phyloP scores from a whole-genome alignment of 1,140 invertebrate genomes.

The Limonius californicus region DNA sequence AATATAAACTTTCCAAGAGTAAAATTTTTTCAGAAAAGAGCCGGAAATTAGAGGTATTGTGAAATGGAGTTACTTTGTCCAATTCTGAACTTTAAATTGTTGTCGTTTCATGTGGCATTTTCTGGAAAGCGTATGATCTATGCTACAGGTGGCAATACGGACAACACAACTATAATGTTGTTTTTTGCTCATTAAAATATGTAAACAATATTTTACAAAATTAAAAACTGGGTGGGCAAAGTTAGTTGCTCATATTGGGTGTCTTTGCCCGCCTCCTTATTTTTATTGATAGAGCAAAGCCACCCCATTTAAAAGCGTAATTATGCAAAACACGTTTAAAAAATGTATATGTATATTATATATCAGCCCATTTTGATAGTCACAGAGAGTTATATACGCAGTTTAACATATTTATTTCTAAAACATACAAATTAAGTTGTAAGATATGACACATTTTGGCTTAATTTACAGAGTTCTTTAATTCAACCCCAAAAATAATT shows the following conservation, averaged over 20 bases:
- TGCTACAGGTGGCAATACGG: neutral
- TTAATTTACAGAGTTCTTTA: neutral
- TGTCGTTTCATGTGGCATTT: neutral
- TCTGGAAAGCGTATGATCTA: neutral
- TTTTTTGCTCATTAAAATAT: no score
- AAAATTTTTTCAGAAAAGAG: no score
- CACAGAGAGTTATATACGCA: neutral
- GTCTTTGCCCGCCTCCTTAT: neutral
- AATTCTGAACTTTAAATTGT: neutral
- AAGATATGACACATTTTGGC: neutral
- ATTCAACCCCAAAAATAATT: neutral
- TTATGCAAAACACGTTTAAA: neutral
- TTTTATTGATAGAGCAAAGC: neutral
- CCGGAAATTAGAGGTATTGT: no score
- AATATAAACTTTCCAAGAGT: no score
- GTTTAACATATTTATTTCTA: neutral
- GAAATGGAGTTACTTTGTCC: neutral
- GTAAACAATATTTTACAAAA: neutral
- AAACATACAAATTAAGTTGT: no score
- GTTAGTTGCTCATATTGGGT: neutral
- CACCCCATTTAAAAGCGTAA: neutral
- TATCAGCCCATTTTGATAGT: neutral
- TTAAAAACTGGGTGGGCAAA: neutral
- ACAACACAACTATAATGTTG: neutral
- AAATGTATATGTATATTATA: no score